Evolutionary conservation across 1,140 invertebrate genomes (phyloP).

Genomic region (Ladona fulva): DNA sequence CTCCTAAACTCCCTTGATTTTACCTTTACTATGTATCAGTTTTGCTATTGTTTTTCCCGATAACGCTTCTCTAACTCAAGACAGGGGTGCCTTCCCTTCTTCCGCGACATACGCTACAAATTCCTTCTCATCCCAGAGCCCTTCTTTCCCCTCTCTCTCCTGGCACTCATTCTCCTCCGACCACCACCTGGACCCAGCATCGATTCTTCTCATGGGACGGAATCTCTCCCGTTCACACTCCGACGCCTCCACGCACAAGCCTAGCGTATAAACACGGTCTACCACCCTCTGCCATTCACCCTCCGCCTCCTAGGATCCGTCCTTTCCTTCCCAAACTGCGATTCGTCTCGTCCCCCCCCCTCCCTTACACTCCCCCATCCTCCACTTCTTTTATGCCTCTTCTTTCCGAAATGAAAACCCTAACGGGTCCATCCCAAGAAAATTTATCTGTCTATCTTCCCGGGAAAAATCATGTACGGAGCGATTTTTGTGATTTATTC

Average conservation of each 20-base stretch:
- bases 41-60: too few species aligned
- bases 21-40: too few species aligned
- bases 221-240: background rate
- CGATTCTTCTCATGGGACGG: background rate
- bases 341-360: background rate
- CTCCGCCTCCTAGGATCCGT: background rate
- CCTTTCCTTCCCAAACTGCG: background rate
- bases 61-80: too few species aligned
- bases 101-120: background rate
- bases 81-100: too few species aligned
- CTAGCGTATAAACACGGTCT: background rate
- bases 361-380: background rate
- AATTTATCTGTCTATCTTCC: too few species aligned
- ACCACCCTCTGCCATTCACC: background rate
- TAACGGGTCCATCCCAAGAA: too few species aligned
- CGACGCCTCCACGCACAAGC: background rate
- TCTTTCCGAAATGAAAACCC: background rate
- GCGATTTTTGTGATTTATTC: too few species aligned
- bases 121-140: background rate
- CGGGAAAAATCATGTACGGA: too few species aligned
- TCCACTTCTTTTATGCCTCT: background rate
- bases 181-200: slow-evolving; percentile 5
- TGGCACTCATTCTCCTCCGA: background rate
- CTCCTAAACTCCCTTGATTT: too few species aligned
- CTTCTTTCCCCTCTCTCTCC: background rate